A percentile compares a stretch with the other conserved stretches of the same genome.
Evolutionary conservation across 2,113 vertebrate species (phyloP).

Genomic region (Heloderma charlesbogerti): DNA sequence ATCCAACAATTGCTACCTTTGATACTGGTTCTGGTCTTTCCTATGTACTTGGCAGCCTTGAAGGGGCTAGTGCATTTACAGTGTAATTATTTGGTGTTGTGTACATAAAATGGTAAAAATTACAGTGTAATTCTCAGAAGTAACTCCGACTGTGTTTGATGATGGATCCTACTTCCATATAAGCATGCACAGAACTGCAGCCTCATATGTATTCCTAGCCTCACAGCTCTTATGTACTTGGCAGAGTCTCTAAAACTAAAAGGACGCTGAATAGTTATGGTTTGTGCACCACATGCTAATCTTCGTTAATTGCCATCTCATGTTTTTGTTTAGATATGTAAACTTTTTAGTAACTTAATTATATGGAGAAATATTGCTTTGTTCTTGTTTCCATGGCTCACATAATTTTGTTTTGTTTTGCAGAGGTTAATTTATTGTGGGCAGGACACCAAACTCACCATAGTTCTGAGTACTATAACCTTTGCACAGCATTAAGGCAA

Average conservation of each 20-base stretch:
- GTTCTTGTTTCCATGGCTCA: slow-evolving; percentile 43
- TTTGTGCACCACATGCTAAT: background rate
- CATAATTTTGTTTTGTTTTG: slow-evolving; percentile 69
- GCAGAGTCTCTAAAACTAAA: background rate
- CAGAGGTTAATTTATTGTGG: slow-evolving; percentile 94
- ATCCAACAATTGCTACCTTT: too few relatives aligned
- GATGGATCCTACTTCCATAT: background rate
- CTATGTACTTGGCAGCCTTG: background rate
- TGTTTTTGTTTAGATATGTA: background rate
- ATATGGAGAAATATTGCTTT: slow-evolving; percentile 38
- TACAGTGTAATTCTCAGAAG: background rate
- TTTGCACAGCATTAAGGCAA: slow-evolving; percentile 91
- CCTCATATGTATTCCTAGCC: background rate
- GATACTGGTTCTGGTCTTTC: background rate
- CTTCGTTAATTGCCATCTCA: background rate
- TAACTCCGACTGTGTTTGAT: background rate
- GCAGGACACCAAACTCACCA: slow-evolving; percentile 94
- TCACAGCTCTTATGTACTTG: background rate
- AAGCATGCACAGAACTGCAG: background rate
- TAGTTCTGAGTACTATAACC: slow-evolving; percentile 94
- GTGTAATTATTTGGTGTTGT: background rate
- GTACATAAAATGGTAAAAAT: too few relatives aligned
- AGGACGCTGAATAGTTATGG: background rate
- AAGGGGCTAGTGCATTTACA: background rate
- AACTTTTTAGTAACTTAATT: slow-evolving; percentile 29